These are phyloP conservation scores for Thera britannica DNA, from an alignment of 2,888 invertebrate genomes.

Conservation along the genomic window DNA sequence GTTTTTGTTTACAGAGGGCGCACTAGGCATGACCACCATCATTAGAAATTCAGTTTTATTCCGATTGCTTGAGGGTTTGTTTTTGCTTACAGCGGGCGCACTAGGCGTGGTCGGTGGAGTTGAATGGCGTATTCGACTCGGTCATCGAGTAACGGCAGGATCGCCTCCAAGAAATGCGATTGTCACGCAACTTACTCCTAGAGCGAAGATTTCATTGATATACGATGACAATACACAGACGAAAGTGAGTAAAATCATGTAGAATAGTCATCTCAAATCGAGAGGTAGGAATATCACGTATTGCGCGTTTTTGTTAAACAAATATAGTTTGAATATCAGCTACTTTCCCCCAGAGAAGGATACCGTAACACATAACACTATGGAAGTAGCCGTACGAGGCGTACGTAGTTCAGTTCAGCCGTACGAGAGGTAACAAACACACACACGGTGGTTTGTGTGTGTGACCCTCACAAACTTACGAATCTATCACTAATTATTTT, in stretches of 20 bases:
- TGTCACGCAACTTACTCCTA: constrained; percentile 73
- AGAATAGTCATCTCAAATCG: too few species aligned
- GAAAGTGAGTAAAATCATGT: constrained; percentile 55
- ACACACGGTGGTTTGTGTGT: too few species aligned
- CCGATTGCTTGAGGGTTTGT: background rate
- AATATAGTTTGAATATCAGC: too few species aligned
- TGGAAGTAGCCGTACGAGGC: too few species aligned
- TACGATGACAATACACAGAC: constrained; percentile 73
- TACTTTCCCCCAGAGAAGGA: too few species aligned
- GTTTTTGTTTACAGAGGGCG: constrained; percentile 63
- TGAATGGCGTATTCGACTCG: constrained; percentile 75
- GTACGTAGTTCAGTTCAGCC: too few species aligned
- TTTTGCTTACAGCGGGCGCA: constrained; percentile 65
- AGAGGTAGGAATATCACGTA: too few species aligned
- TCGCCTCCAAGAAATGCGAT: constrained; percentile 69
- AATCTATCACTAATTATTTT: background rate
- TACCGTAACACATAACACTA: too few species aligned
- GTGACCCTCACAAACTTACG: too few species aligned
- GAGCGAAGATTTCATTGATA: constrained; percentile 73
- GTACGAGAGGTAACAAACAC: too few species aligned
- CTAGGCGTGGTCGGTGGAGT: constrained; percentile 78
- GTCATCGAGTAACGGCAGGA: constrained; percentile 69
- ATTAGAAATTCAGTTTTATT: background rate
- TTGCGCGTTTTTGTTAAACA: too few species aligned
- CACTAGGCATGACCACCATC: constrained; percentile 60